These are phyloP conservation scores for Luehdorfia chinensis DNA, from an alignment of 1,140 invertebrate species.

Conservation along the genomic window DNA sequence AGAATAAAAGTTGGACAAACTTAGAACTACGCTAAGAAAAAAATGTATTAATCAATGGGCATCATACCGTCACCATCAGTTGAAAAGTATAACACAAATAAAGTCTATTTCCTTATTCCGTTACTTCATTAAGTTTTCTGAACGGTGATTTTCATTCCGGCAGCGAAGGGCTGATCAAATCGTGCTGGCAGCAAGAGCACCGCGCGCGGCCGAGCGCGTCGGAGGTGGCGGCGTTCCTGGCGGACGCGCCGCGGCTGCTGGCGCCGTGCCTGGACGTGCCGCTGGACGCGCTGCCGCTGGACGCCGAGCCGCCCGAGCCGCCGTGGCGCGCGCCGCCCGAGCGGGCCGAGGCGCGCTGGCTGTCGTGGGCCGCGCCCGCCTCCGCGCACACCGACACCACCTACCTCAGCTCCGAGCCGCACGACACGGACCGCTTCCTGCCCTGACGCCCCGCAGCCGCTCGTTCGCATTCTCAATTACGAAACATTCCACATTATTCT, in stretches of 20 bases:
- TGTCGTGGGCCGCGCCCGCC: conserved; percentile 51
- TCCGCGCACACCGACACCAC: conserved; percentile 59
- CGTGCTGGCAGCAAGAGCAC: conserved; percentile 87
- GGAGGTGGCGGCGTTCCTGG: conserved; percentile 88
- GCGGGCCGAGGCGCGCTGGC: conserved; percentile 41
- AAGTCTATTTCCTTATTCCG: too few relatives aligned
- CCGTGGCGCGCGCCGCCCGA: conserved; percentile 21
- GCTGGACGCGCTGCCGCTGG: conserved; percentile 50
- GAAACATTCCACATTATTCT: conserved; percentile 38
- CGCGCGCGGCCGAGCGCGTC: conserved; percentile 84
- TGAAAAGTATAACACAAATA: too few relatives aligned
- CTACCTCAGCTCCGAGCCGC: conserved; percentile 55
- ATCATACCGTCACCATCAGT: too few relatives aligned
- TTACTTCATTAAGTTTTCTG: too few relatives aligned
- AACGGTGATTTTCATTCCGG: too few relatives aligned
- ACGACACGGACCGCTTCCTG: conserved; percentile 44
- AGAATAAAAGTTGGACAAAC: too few relatives aligned
- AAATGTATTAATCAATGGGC: too few relatives aligned
- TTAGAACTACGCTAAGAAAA: too few relatives aligned
- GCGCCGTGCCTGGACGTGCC: conserved; percentile 89
- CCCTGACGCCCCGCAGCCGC: conserved; percentile 22
- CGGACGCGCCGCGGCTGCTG: conserved; percentile 86
- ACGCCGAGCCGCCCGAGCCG: conserved; percentile 31
- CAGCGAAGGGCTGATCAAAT: conserved; percentile 85
- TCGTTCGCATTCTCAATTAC: too few relatives aligned